Conservation (phyloP, 2,113 vertebrate species). For the Entelurus aequoreus region DNA sequence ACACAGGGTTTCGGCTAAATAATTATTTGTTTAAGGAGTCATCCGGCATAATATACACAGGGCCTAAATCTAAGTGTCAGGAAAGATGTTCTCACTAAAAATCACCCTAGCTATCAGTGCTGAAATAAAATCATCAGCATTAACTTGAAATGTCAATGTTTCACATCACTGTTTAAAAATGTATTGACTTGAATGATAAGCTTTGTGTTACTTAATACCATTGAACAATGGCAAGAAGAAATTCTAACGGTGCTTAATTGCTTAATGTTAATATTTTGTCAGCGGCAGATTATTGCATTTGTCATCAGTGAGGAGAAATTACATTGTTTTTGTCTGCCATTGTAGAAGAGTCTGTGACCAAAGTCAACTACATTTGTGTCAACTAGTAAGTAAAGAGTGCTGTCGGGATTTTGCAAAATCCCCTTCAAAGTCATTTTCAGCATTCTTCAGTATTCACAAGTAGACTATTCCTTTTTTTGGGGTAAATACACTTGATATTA, state of each 20-base stretch:
- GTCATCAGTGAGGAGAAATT: constrained; percentile 18
- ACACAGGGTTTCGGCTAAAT: no score
- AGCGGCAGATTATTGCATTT: no score
- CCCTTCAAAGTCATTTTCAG: neutral
- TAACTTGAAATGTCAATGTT: neutral
- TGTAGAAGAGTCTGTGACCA: constrained; percentile 47
- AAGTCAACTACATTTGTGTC: constrained; percentile 16
- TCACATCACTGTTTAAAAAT: neutral
- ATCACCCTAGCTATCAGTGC: no score
- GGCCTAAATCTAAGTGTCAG: neutral
- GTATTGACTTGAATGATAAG: neutral
- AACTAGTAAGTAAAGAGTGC: constrained; percentile 9
- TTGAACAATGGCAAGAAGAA: neutral
- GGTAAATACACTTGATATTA: no score
- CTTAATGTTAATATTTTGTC: neutral
- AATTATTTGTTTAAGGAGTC: no score
- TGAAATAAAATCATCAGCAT: neutral
- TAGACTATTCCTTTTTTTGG: no score
- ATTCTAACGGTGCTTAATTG: no score
- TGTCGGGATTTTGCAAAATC: constrained; percentile 6
- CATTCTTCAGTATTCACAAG: no score
- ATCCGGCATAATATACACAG: no score
- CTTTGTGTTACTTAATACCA: neutral
- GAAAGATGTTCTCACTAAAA: no score
- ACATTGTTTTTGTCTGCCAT: constrained; percentile 10